phyloP scores from a whole-genome alignment of 2,113 vertebrate genomes.

The Nothoprocta perdicaria region DNA sequence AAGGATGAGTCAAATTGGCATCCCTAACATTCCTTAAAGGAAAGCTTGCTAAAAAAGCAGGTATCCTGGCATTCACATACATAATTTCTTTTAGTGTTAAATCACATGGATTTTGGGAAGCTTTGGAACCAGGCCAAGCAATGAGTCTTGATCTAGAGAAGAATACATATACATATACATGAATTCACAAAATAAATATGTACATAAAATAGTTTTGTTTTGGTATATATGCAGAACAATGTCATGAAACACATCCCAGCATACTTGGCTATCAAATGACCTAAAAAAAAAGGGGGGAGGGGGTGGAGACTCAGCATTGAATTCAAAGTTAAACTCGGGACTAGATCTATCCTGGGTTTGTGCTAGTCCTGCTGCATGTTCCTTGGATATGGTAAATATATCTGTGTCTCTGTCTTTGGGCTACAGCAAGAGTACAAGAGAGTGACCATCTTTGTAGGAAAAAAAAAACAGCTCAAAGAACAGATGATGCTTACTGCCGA shows the following conservation, averaged over 20 bases:
- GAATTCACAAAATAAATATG: no score
- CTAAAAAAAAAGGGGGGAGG: neutral
- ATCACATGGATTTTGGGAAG: slow-evolving; percentile 17
- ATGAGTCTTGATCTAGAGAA: slow-evolving; percentile 24
- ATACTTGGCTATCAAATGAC: neutral
- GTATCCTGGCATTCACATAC: neutral
- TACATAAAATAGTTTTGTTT: slow-evolving; percentile 4
- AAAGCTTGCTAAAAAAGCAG: neutral
- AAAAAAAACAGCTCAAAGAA: neutral
- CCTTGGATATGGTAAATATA: no score
- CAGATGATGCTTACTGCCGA: neutral
- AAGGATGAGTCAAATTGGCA: slow-evolving; percentile 28
- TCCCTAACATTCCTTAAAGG: neutral
- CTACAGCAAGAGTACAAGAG: neutral
- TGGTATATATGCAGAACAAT: neutral
- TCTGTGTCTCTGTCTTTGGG: neutral
- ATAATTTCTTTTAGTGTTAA: slow-evolving; percentile 30
- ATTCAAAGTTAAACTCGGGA: neutral
- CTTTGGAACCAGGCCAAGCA: neutral
- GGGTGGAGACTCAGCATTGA: neutral
- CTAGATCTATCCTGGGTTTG: neutral
- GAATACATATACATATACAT: neutral
- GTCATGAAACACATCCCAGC: slow-evolving; percentile 4
- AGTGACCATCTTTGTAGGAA: neutral
- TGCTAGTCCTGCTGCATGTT: neutral